Base-by-base conservation (phyloP, 2,113 vertebrate species). In the Pungitius pungitius region DNA sequence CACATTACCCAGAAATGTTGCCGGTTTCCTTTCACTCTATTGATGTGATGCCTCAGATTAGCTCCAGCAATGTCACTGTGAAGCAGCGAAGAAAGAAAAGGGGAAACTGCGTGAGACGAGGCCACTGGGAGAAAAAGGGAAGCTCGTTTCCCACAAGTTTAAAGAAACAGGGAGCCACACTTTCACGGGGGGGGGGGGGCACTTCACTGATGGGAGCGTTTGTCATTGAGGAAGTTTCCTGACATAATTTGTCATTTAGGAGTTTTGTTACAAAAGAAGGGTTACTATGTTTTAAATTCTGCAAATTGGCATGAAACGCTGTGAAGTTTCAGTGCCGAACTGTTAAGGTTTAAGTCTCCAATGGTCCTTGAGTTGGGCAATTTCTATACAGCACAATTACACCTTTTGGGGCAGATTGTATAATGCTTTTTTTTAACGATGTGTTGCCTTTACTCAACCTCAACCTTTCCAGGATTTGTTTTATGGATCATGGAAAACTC, bases 41-140 rank as follows among this genome's bases (percentile, higher is more conserved):
- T 56, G 22, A 61, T 33, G 24, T 33, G 39, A 58, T 58, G 45
- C 39, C 56, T 76, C 20, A 66, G 69, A 88, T 72, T 75, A 69
- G 55, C 49, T 78, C 18, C 37, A 70, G 80, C 71, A 43, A 57
- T 78, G 88, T 92, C 89, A 91, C 85, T 22, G 13, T 93, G 90
- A 93, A 62, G 2, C 65, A 72, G 84, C 86, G 79, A 74, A 82
- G 59, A 61, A 52, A 87, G 68, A 89, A 91, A 93, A 90, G 80
- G 55, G 80, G 82, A 84, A 87, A 84, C 71, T 24, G 45, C 72
- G 45, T 35, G 14, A 86, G 47, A 80, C 3, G 4, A 52, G 14
- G 42, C 62, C 49, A 35, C 51, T 8, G 49, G 42, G 56, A 81
- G 69, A 76, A 78, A 79, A 81, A 57, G 67, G 59, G 85, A 90